Evolutionary conservation across 2,113 vertebrate genomes (phyloP), one percentile per base, ranked within the genome.

Genomic region (Xiphophorus couchianus): DNA sequence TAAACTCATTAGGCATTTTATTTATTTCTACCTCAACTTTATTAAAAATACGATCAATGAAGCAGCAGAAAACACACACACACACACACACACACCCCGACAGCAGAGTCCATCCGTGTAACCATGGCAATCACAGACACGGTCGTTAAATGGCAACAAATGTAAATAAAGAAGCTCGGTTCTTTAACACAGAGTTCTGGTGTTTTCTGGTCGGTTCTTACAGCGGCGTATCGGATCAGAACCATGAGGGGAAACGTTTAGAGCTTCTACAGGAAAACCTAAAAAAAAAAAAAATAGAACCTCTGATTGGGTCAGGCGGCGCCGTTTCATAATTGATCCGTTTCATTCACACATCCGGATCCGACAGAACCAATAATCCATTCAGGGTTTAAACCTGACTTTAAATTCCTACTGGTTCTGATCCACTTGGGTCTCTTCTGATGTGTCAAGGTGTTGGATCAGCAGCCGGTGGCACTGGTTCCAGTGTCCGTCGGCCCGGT

Each of bases 221-320:
- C 35, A 11, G 35, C 10, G 22, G 22, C 25, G 2, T 5, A 54
- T 54, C 9, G 48, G 48, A 51, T 54, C 51, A 58, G 51, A 58
- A 58, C 51, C 17, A 58, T 7, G 51, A 48, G 44, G 14, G 44
- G 14, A 48, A 48, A 17, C 44, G 14, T 48, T 58, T 51, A 10
- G 19, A 10, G 22, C 6, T 54, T 25, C 29, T 69, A 78, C 31
- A 51, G 22, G 64, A 17, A 84, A 82, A 76, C 67, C 84, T 91
- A 91, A 85, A 92, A 28, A 28, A 28, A 28, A 28, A 28, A 28
- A 91, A 92, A 91, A 92, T 90, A 91, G 84, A 80, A 33, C 28
- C 28, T 28, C 51, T 25, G 51, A 54, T 8, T 7, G 7, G 4
- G 7, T 25, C 51, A 54, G 51, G 2, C 22, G 22, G 22, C 22